Base-by-base conservation (phyloP, 2,888 invertebrate genomes). In the Chrysolina haemoptera region DNA sequence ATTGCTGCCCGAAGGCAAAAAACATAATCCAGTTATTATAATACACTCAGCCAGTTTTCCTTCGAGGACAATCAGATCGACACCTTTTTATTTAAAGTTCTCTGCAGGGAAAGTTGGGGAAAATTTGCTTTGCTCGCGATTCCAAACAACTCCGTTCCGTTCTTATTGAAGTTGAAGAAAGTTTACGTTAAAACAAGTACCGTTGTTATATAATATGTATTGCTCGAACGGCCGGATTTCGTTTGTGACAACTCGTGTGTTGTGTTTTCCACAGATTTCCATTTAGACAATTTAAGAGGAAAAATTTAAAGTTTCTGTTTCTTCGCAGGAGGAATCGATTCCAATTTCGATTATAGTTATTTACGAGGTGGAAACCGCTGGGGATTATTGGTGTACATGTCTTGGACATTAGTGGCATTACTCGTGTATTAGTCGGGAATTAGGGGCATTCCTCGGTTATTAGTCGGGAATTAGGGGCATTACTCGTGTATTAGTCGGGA, bases 11-110 rank as follows among this genome's bases (percentile, higher is more conserved):
- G 76, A 75, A 75, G 80, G 79, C 62, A 69, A 67, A 79, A 81
- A 81, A 80, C 81, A 80, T 84, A 84, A 84, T 84, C 83, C 81
- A 82, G 83, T 84, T 84, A 83, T 84, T 83, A 82, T 83, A 84
- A 84, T 83, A 83, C 77, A 80, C 81, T 82, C 80, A 76, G 74
- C 75, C 76, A 77, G 78, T 77, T 79, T 77, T 79, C 79, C 78
- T 75, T 76, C 64, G 79, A 79, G 73, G 63, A 80, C 80, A 82
- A 82, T 81, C 80, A 80, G 78, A 79, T 77, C 78, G 82, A 82
- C 81, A 82, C 82, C 79, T 81, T 80, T 80, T 81, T 83, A 79
- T 80, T 81, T 79, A 79, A 80, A 79, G 75, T 81, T 81, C 75
- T 35, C 55, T 53, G 55, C 43, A 9, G 55, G 20, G 71, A 71